A percentile compares a stretch with the other conserved stretches of the same genome.
phyloP scores from a whole-genome alignment of 2,797 vertebrate genomes.

The Poeciliopsis presidionis region DNA sequence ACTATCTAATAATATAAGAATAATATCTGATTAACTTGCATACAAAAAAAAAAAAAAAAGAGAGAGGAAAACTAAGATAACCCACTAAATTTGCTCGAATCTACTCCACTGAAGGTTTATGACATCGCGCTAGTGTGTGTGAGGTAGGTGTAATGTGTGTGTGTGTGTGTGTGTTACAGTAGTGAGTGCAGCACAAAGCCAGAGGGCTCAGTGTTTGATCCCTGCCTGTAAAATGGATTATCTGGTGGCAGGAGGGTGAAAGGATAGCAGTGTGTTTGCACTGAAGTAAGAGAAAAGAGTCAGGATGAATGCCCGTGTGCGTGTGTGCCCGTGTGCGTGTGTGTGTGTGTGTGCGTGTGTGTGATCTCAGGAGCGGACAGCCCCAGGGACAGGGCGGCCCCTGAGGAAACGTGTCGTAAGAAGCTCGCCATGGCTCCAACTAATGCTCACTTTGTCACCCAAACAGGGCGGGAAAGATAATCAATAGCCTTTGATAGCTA shows the following conservation, averaged over 20 bases:
- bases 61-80: not conserved
- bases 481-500: conserved; percentile 89
- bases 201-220: conserved; percentile 83
- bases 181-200: conserved; percentile 75
- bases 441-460: conserved; percentile 88
- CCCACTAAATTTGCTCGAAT: conserved; percentile 31
- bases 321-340: not conserved
- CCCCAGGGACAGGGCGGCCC: conserved; percentile 69
- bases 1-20: conserved; percentile 26
- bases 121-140: conserved; percentile 32
- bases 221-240: conserved; percentile 83
- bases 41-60: conserved; percentile 27
- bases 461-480: conserved; percentile 87
- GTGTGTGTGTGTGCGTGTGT: conserved; percentile 1
- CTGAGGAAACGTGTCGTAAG: conserved; percentile 74
- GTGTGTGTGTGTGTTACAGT: conserved; percentile 60
- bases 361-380: conserved; percentile 47
- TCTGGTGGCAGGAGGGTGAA: conserved; percentile 79
- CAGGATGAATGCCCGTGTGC: conserved; percentile 2
- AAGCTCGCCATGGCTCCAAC: conserved; percentile 69
- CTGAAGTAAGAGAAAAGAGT: conserved; percentile 48
- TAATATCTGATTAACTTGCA: conserved; percentile 38
- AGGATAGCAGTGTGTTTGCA: conserved; percentile 69
- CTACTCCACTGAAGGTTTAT: conserved; percentile 36
- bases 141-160: conserved; percentile 24